Conservation (phyloP, 2,888 invertebrate genomes). For the Sussaba pulchella region DNA sequence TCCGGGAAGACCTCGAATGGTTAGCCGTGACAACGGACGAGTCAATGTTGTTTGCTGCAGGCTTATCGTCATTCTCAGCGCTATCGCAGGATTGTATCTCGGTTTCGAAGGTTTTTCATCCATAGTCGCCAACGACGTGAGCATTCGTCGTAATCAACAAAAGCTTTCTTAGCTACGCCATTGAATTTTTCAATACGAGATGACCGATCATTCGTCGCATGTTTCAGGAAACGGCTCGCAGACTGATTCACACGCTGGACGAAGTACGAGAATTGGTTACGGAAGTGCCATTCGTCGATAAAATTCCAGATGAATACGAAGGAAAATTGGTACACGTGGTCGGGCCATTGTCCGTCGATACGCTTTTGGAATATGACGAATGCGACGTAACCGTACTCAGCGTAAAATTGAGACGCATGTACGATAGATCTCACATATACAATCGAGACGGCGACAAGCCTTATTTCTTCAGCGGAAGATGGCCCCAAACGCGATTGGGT, state of each 20-base stretch:
- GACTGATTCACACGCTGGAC: background rate
- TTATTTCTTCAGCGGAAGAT: background rate
- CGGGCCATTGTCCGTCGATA: background rate
- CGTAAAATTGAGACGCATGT: background rate
- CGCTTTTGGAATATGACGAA: background rate
- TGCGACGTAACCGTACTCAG: background rate
- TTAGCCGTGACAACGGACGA: background rate
- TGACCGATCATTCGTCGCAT: background rate
- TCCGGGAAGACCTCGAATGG: conserved; percentile 3
- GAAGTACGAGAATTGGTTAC: background rate
- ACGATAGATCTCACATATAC: background rate
- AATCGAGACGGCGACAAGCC: too few species aligned
- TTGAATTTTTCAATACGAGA: background rate
- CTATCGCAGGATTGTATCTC: background rate
- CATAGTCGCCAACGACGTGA: background rate
- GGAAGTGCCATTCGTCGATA: background rate
- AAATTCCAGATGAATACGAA: background rate
- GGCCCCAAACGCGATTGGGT: background rate
- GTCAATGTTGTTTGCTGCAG: background rate
- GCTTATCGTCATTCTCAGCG: background rate
- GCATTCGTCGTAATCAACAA: background rate
- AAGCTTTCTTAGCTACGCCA: background rate
- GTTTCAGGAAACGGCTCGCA: background rate
- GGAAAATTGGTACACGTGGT: background rate
- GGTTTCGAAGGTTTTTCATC: background rate